Conservation (phyloP, 2,797 vertebrate species). For the Rhabdomys pumilio region DNA sequence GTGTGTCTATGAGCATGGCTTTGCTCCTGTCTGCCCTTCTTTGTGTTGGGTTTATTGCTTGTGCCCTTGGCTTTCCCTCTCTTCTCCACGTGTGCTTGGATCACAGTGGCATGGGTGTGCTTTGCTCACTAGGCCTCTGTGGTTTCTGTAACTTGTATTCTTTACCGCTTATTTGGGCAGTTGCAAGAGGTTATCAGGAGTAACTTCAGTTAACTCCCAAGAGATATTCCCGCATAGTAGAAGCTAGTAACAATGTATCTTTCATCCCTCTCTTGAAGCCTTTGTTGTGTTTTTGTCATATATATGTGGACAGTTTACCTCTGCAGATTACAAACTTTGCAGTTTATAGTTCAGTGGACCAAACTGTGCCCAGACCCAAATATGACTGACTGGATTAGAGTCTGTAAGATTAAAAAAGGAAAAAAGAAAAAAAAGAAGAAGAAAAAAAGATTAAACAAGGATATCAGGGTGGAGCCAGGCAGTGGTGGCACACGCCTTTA, state of each 20-base stretch:
- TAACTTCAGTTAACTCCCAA: neutral
- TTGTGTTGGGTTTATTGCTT: neutral
- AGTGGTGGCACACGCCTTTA: too few relatives aligned
- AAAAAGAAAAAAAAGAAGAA: too few relatives aligned
- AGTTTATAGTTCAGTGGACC: neutral
- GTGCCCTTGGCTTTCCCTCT: neutral
- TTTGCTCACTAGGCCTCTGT: neutral
- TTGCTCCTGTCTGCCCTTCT: neutral
- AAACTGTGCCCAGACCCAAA: neutral
- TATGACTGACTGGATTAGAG: neutral
- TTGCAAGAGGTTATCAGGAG: neutral
- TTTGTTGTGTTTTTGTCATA: neutral
- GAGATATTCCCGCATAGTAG: neutral
- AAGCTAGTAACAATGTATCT: neutral
- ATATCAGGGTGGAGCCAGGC: too few relatives aligned
- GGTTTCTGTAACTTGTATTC: neutral
- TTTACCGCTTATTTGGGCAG: neutral
- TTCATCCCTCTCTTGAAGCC: neutral
- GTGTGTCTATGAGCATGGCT: neutral
- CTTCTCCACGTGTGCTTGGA: neutral
- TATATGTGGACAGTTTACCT: neutral
- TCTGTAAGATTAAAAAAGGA: neutral
- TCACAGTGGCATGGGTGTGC: neutral
- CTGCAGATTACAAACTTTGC: neutral
- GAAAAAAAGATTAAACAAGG: too few relatives aligned